Base-by-base conservation (phyloP, 2,113 vertebrate species). In the Hypocryptadius cinnamomeus region DNA sequence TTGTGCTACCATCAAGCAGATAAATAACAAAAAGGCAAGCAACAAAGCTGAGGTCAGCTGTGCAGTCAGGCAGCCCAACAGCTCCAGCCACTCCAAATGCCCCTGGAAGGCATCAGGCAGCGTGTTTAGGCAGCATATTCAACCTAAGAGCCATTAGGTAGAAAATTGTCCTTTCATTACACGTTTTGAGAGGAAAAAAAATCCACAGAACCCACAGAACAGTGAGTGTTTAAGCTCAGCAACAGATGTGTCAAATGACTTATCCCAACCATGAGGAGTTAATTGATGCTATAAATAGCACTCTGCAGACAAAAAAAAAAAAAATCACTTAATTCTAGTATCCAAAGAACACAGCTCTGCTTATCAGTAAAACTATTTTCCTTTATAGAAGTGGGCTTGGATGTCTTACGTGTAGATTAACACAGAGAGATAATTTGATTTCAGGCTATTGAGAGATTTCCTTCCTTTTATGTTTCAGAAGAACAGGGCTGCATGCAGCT, bases 241-340 rank as follows among this genome's bases (percentile, higher is more conserved):
- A 94, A 95, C 95, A 95, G 93, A 96, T 92, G 94, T 88, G 86
- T 92, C 88, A 90, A 92, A 82, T 74, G 63, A 94, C 40, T 94
- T 94, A 86, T 79, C 79, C 84, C 56, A 48, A 91, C 71, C 84
- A 92, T 8, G 76, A 96, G 89, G 79, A 96, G 90, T 96, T 96
- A 97, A 97, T 79, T 96, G 96, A 84, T 81, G 77, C 90, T 95
- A 96, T 96, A 96, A 96, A 96, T 97, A 97, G 95, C 20, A 82
- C 53, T 65, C 78, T n/a, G 56, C 50, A 81, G 69, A 65, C 44
- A 28, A 18, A 56, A 40, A 86, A 56, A 82, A 85, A 60, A 84
- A 79, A 84, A 79, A 65, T 53, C 76, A 85, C 61, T 89, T 92
- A 89, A 82, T 93, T 89, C 53, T 65, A 35, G 51, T 57, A 74